phyloP scores from a whole-genome alignment of 1,140 invertebrate species.

The Leguminivora glycinivorella region DNA sequence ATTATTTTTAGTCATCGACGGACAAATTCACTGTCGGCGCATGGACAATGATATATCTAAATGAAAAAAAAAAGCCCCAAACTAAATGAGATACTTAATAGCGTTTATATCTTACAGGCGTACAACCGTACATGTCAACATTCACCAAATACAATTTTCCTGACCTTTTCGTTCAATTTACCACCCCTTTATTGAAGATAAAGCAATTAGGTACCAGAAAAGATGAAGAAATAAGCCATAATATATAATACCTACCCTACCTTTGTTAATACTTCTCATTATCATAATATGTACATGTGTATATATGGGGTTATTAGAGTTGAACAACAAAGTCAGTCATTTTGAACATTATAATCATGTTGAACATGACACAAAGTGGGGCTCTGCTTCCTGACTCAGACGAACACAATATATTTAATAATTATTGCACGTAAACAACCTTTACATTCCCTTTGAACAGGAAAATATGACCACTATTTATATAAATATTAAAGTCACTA shows the following conservation, averaged over 20 bases:
- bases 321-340: neutral
- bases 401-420: neutral
- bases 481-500: too few relatives aligned
- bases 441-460: neutral
- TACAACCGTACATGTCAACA: neutral
- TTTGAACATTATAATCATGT: conserved; percentile 15
- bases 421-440: neutral
- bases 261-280: neutral
- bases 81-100: too few relatives aligned
- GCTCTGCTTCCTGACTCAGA: conserved; percentile 15
- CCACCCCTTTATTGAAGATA: neutral
- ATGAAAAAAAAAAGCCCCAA: too few relatives aligned
- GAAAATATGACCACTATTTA: neutral
- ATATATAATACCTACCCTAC: neutral
- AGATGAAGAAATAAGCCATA: neutral
- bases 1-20: conserved; percentile 33
- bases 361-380: conserved; percentile 27
- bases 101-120: too few relatives aligned
- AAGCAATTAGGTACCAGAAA: neutral
- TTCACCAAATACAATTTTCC: too few relatives aligned
- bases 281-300: neutral
- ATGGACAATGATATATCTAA: conserved; percentile 20
- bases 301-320: neutral
- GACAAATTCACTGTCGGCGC: conserved; percentile 40
- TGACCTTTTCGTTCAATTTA: neutral